phyloP scores from a whole-genome alignment of 2,888 invertebrate genomes.

The Antheraea assamensis region DNA sequence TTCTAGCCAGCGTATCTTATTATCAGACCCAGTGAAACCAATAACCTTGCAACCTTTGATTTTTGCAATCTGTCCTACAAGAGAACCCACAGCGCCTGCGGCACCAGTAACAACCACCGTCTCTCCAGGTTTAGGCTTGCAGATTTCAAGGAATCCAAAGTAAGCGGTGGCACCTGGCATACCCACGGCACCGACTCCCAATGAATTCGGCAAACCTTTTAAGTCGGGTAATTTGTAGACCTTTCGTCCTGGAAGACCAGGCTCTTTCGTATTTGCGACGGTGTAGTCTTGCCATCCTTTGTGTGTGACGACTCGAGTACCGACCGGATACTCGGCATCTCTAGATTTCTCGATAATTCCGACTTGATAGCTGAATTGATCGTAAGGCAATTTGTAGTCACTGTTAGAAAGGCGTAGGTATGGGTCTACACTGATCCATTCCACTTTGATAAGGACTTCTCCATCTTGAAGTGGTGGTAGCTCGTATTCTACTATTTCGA shows the following conservation, averaged over 20 bases:
- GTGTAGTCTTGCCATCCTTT: slow-evolving; percentile 85
- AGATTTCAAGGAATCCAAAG: slow-evolving; percentile 86
- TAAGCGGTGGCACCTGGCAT: slow-evolving; percentile 87
- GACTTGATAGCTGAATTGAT: slow-evolving; percentile 26
- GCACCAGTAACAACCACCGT: slow-evolving; percentile 87
- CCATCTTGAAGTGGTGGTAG: no score
- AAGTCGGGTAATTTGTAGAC: slow-evolving; percentile 72
- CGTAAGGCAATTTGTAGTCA: no score
- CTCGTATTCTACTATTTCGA: no score
- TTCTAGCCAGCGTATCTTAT: slow-evolving; percentile 86
- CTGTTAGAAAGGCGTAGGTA: no score
- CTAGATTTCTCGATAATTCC: slow-evolving; percentile 59
- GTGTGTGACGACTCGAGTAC: slow-evolving; percentile 79
- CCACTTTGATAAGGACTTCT: no score
- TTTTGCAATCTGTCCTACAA: slow-evolving; percentile 90
- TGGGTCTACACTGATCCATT: no score
- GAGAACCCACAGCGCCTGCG: slow-evolving; percentile 88
- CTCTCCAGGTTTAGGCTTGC: slow-evolving; percentile 86
- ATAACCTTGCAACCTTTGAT: slow-evolving; percentile 84
- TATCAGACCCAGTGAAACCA: slow-evolving; percentile 87
- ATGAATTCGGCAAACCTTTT: slow-evolving; percentile 70
- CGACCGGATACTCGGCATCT: slow-evolving; percentile 78
- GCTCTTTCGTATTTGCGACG: slow-evolving; percentile 21
- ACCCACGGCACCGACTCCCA: slow-evolving; percentile 82
- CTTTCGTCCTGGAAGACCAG: slow-evolving; percentile 27